Percentiles rank a stretch among this genome's conserved stretches.
phyloP scores from a whole-genome alignment of 2,113 vertebrate species.

The Hoplias malabaricus region DNA sequence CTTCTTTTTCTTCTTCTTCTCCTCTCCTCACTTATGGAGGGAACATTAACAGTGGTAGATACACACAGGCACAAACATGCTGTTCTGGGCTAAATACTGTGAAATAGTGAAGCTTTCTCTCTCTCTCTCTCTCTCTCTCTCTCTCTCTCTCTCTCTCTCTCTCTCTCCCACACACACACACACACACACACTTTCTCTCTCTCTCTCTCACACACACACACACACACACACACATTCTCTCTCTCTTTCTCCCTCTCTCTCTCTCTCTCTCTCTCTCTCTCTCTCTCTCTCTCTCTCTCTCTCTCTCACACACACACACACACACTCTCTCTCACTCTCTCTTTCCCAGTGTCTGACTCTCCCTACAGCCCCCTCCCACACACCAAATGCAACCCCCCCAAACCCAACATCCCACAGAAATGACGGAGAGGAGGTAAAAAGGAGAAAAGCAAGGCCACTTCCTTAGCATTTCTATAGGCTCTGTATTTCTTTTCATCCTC shows the following conservation, averaged over 20 bases:
- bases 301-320: no score
- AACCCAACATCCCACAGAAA: no score
- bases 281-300: no score
- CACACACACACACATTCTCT: constrained; percentile 62
- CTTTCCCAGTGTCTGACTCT: no score
- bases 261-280: constrained; percentile 39
- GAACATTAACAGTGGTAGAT: background rate
- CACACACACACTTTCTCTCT: constrained; percentile 66
- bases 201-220: constrained; percentile 28
- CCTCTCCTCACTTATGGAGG: background rate
- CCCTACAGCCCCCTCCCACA: no score
- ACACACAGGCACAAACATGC: constrained; percentile 37
- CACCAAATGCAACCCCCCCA: no score
- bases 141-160: constrained; percentile 14
- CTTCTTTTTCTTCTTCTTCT: background rate
- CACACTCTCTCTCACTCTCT: no score
- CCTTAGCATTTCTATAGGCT: no score
- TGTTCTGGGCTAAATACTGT: constrained; percentile 42
- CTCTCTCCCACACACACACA: constrained; percentile 34
- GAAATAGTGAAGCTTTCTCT: constrained; percentile 52
- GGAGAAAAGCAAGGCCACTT: no score
- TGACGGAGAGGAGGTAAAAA: no score
- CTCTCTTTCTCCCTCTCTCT: constrained; percentile 10
- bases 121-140: constrained; percentile 26
- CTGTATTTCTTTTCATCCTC: no score